phyloP scores from a whole-genome alignment of 1,140 invertebrate species.

The Leguminivora glycinivorella region DNA sequence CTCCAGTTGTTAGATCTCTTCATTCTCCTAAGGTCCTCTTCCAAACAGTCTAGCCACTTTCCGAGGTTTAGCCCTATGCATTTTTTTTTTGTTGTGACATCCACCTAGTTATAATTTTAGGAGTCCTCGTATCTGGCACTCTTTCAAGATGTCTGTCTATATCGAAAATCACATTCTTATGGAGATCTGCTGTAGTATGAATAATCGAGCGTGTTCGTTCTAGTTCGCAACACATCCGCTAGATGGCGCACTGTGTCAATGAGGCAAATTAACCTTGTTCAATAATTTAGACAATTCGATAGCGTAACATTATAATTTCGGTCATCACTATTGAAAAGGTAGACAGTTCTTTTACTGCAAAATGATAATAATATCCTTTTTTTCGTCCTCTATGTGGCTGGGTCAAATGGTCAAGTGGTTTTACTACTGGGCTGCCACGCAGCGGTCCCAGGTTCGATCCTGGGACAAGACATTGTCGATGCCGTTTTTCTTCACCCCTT shows the following conservation, averaged over 20 bases:
- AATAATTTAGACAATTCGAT: conserved; percentile 47
- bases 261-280: conserved; percentile 30
- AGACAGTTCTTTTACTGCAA: background rate
- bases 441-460: conserved; percentile 53
- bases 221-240: background rate
- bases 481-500: conserved; percentile 49
- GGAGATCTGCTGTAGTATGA: background rate
- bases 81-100: too few relatives aligned
- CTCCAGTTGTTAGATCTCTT: too few relatives aligned
- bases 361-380: background rate
- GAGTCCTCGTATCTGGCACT: too few relatives aligned
- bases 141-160: too few relatives aligned
- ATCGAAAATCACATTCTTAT: too few relatives aligned
- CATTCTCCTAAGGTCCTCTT: too few relatives aligned
- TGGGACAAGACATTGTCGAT: background rate
- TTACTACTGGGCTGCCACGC: background rate
- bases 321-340: background rate
- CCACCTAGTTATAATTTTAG: too few relatives aligned
- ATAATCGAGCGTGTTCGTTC: background rate
- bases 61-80: too few relatives aligned
- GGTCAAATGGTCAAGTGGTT: conserved; percentile 29
- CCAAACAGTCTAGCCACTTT: too few relatives aligned
- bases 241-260: background rate
- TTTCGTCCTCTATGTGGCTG: background rate
- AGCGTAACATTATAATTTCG: too few relatives aligned